phyloP scores from a whole-genome alignment of 2,113 vertebrate genomes.

The Rhizomys pruinosus region DNA sequence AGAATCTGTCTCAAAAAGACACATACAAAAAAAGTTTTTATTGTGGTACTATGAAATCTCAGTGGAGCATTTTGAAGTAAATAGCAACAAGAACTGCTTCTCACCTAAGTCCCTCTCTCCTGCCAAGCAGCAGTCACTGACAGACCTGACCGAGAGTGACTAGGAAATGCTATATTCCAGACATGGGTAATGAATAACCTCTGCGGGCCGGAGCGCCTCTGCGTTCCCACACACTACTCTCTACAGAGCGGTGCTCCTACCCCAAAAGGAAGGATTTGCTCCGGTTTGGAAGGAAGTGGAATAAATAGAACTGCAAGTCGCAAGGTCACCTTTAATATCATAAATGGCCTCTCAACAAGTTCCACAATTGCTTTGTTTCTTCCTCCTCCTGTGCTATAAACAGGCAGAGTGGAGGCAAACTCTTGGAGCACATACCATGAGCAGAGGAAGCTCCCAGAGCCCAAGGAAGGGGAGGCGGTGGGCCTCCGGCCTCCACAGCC shows the following conservation, averaged over 20 bases:
- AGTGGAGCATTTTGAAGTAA: slow-evolving; percentile 38
- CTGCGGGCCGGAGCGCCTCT: slow-evolving; percentile 72
- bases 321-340: slow-evolving; percentile 86
- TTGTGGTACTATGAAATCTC: slow-evolving; percentile 33
- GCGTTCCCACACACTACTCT: slow-evolving; percentile 75
- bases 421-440: slow-evolving; percentile 88
- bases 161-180: slow-evolving; percentile 71
- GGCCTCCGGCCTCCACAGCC: slow-evolving; percentile 88
- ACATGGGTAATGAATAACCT: slow-evolving; percentile 67
- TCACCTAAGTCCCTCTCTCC: not conserved
- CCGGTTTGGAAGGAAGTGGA: slow-evolving; percentile 82
- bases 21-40: not conserved
- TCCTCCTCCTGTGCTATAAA: slow-evolving; percentile 89
- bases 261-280: slow-evolving; percentile 78
- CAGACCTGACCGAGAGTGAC: slow-evolving; percentile 37
- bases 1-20: no score
- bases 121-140: slow-evolving; percentile 72
- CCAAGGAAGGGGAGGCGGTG: slow-evolving; percentile 90
- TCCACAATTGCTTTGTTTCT: slow-evolving; percentile 90
- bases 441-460: slow-evolving; percentile 91
- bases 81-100: slow-evolving; percentile 60
- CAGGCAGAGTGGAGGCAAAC: slow-evolving; percentile 89
- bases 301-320: slow-evolving; percentile 90
- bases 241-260: slow-evolving; percentile 72
- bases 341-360: slow-evolving; percentile 82